These are phyloP conservation scores for Eubasilissa regina DNA, from an alignment of 1,140 invertebrate species.

Conservation along the genomic window DNA sequence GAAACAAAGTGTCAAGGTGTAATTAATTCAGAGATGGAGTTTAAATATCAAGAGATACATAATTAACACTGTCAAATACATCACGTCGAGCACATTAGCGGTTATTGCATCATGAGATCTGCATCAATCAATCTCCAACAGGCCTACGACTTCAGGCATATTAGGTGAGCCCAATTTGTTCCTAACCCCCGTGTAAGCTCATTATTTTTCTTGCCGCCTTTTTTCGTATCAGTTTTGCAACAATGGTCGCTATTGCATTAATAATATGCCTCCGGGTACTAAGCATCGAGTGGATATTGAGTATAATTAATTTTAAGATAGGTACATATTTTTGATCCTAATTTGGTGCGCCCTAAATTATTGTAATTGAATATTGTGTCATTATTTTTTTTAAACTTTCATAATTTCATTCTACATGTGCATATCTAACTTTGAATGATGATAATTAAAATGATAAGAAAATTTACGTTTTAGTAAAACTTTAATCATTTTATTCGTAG, in stretches of 20 bases:
- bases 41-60: slow-evolving; percentile 7
- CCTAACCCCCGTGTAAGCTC: slow-evolving; percentile 10
- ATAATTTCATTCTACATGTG: too few species aligned
- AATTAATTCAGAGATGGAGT: slow-evolving; percentile 1
- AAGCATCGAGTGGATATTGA: slow-evolving; percentile 12
- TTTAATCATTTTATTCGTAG: too few species aligned
- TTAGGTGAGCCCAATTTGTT: slow-evolving; percentile 38
- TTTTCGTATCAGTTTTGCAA: slow-evolving; percentile 27
- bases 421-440: too few species aligned
- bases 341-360: slow-evolving; percentile 30
- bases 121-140: slow-evolving; percentile 43
- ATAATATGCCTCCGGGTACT: slow-evolving; percentile 11
- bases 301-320: slow-evolving; percentile 27
- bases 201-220: slow-evolving; percentile 26
- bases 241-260: slow-evolving; percentile 24
- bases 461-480: too few species aligned
- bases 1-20: slow-evolving; percentile 27
- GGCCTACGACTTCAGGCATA: background rate
- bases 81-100: slow-evolving; percentile 4
- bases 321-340: slow-evolving; percentile 24
- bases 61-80: slow-evolving; percentile 20
- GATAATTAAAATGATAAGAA: too few species aligned
- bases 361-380: slow-evolving; percentile 15
- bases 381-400: background rate
- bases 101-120: slow-evolving; percentile 47